Evolutionary conservation across 1,140 invertebrate species (phyloP).

Genomic region (Drosophila paulistorum): DNA sequence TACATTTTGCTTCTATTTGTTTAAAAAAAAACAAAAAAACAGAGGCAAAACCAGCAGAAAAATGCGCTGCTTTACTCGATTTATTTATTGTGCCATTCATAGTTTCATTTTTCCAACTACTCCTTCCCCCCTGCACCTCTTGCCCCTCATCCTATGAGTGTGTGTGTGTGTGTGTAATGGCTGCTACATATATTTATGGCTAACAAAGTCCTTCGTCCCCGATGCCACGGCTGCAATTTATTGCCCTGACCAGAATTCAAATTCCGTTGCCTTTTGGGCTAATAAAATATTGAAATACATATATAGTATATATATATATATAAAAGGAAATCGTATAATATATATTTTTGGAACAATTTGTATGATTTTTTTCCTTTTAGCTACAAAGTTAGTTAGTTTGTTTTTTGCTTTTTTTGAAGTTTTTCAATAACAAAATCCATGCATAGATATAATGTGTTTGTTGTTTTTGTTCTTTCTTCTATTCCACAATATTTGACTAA

Average conservation of each 20-base stretch:
- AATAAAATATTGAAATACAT: slow-evolving; percentile 80
- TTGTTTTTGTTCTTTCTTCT: not conserved
- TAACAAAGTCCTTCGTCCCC: slow-evolving; percentile 47
- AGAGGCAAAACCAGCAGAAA: slow-evolving; percentile 2
- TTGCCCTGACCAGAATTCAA: slow-evolving; percentile 39
- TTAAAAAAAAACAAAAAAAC: slow-evolving; percentile 54
- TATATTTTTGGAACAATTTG: not conserved
- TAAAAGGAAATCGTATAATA: not conserved
- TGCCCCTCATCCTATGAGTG: slow-evolving; percentile 14
- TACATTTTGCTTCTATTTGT: slow-evolving; percentile 64
- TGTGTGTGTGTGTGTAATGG: slow-evolving; percentile 49
- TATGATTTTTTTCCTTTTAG: not conserved
- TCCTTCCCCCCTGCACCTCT: too few relatives aligned
- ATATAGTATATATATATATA: slow-evolving; percentile 59
- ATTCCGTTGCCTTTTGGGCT: slow-evolving; percentile 43
- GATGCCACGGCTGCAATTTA: slow-evolving; percentile 74
- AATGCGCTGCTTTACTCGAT: slow-evolving; percentile 58
- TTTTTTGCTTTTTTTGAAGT: not conserved
- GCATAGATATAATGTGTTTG: not conserved
- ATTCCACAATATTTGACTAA: not conserved
- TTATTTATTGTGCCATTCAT: slow-evolving; percentile 76
- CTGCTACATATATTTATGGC: slow-evolving; percentile 61
- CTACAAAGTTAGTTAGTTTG: not conserved
- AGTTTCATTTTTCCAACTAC: slow-evolving; percentile 24
- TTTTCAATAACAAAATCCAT: slow-evolving; percentile 9